These are phyloP conservation scores for Diplazon laetatorius DNA, from an alignment of 2,888 invertebrate species.

Conservation along the genomic window DNA sequence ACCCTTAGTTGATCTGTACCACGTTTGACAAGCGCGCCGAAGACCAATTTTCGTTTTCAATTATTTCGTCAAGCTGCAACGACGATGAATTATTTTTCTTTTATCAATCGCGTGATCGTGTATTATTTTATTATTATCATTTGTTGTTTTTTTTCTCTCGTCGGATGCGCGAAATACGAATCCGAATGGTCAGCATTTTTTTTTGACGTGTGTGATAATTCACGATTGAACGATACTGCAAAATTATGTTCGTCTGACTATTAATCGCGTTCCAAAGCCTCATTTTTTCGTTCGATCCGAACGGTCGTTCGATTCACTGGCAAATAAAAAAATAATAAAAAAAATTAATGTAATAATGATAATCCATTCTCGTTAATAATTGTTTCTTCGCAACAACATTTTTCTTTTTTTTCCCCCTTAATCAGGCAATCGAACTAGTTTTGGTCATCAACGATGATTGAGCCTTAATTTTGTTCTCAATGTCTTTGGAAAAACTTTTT, in stretches of 20 bases:
- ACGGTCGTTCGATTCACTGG: too few relatives aligned
- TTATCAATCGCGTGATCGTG: background rate
- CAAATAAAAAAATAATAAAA: too few relatives aligned
- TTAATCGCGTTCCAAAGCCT: background rate
- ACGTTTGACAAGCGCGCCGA: conserved; percentile 7
- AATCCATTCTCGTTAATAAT: too few relatives aligned
- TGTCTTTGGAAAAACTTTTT: too few relatives aligned
- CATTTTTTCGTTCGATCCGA: background rate
- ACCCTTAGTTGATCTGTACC: conserved; percentile 50
- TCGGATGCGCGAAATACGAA: too few relatives aligned
- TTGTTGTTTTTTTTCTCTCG: too few relatives aligned
- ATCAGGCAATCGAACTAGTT: too few relatives aligned
- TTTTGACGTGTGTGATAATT: conserved; percentile 9
- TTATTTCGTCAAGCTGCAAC: background rate
- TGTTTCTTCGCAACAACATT: too few relatives aligned
- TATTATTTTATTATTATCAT: background rate
- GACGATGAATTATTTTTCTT: background rate
- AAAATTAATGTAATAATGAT: background rate
- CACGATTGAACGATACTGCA: conserved; percentile 17
- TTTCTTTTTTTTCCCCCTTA: too few relatives aligned
- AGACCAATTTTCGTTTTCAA: conserved; percentile 22
- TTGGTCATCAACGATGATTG: too few relatives aligned
- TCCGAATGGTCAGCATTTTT: background rate
- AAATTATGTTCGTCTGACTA: background rate
- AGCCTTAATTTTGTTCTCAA: too few relatives aligned